A percentile compares a stretch with the other conserved stretches of the same genome.
Conservation (phyloP, 2,113 vertebrate species). For the Motacilla alba region DNA sequence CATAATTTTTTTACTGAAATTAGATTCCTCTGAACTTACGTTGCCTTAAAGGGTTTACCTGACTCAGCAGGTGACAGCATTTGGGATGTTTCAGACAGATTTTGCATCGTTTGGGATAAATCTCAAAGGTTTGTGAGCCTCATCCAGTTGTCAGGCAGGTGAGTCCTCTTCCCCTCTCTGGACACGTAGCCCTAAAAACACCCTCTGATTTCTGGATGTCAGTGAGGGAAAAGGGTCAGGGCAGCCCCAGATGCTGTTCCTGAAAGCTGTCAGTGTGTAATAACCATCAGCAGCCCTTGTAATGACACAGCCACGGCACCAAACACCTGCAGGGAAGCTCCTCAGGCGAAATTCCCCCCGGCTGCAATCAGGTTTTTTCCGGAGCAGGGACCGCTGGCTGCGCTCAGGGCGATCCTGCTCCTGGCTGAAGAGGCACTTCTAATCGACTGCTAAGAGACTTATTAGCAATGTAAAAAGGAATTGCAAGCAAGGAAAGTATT, state of each 20-base stretch:
- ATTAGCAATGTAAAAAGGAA: conserved; percentile 48
- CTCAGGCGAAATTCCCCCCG: not conserved
- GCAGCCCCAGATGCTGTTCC: not conserved
- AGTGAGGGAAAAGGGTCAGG: not conserved
- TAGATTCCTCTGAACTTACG: not conserved
- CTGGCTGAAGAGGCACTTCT: conserved; percentile 20
- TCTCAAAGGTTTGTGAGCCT: not conserved
- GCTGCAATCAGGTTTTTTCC: not conserved
- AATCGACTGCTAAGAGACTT: conserved; percentile 27
- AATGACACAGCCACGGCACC: not conserved
- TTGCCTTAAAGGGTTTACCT: not conserved
- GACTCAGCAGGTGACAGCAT: not conserved
- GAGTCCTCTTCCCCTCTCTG: not conserved
- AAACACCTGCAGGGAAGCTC: conserved; percentile 19
- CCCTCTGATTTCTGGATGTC: not conserved
- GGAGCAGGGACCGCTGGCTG: conserved; percentile 11
- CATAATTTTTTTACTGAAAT: not conserved
- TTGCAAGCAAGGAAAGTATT: not conserved
- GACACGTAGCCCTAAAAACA: not conserved
- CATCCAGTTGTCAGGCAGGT: not conserved
- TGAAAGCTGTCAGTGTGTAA: not conserved
- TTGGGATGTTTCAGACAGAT: not conserved
- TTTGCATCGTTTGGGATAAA: not conserved
- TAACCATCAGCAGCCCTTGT: not conserved
- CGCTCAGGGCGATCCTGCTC: not conserved